Evolutionary conservation across 2,113 vertebrate species (phyloP).

Genomic region (Probosciger aterrimus): DNA sequence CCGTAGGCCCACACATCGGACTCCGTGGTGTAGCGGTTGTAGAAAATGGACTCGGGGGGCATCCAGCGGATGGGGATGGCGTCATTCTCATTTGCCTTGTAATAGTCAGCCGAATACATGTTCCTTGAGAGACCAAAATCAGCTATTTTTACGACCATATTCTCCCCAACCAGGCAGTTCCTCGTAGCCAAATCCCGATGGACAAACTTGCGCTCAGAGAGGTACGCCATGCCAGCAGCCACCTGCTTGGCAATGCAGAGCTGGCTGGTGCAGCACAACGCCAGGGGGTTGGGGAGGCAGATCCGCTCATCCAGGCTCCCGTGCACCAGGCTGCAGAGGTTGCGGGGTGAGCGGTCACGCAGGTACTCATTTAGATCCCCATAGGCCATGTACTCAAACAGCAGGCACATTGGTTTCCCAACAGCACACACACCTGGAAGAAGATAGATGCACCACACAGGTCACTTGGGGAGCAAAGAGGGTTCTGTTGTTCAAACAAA

Average conservation of each 20-base stretch:
- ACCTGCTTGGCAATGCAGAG: constrained; percentile 92
- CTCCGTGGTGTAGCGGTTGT: constrained; percentile 96
- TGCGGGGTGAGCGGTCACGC: constrained; percentile 81
- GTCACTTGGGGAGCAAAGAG: not conserved
- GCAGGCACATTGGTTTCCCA: constrained; percentile 96
- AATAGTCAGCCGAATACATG: constrained; percentile 97
- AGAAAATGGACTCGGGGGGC: constrained; percentile 98
- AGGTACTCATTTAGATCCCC: constrained; percentile 96
- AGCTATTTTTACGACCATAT: constrained; percentile 94
- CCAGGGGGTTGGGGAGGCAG: constrained; percentile 62
- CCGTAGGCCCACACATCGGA: constrained; percentile 98
- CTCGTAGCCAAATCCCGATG: constrained; percentile 94
- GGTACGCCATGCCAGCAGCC: constrained; percentile 93
- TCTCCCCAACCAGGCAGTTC: constrained; percentile 93
- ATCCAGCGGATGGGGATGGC: constrained; percentile 99
- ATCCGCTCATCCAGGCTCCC: constrained; percentile 68
- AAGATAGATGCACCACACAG: not conserved
- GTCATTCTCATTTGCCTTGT: constrained; percentile 95
- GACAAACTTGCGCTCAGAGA: constrained; percentile 96
- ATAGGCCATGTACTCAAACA: constrained; percentile 97
- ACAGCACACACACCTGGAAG: constrained; percentile 91
- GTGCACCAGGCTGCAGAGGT: constrained; percentile 75
- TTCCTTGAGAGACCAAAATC: constrained; percentile 97
- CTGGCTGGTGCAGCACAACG: constrained; percentile 84
- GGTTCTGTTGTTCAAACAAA: not conserved